Base-by-base conservation (phyloP, 2,797 vertebrate species). In the Sparus aurata region DNA sequence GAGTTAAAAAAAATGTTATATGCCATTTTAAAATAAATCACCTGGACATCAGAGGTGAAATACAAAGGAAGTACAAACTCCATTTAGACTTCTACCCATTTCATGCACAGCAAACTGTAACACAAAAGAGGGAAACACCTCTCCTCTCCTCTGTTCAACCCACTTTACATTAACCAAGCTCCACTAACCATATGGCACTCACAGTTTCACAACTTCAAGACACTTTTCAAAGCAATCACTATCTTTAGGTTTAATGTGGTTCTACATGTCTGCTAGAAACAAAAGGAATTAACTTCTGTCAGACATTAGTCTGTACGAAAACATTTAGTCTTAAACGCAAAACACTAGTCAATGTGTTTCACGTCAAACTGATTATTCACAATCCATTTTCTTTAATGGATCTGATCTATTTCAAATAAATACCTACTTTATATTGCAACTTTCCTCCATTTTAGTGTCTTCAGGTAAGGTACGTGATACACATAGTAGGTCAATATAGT, bases 1-100 rank as follows among this genome's bases (percentile, higher is more conserved):
- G 95, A 94, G 96, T 98, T 98, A 27, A 34, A 94, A 95, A 97
- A 99, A 98, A 98, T 96, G 96, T 95, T 95, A 95, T 93, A 95
- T 94, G 91, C 91, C 93, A 94, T 95, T 95, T 97, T 91, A 93
- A 95, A 97, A 96, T 95, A 93, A 96, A 95, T 96, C 95, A 95
- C 93, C 94, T 93, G 95, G 92, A 92, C 93, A 92, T 91, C 76
- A 86, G 94, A 96, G 94, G 95, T 90, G 95, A 89, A 75, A 87
- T 79, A 82, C 30, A 87, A 85, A 86, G 58, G 57, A 91, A 96
- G 96, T 96, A 96, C 91, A 96, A 96, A 96, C 85, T 84, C 69
- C 80, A 88, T 85, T 91, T 91, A 89, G 60, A 94, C 92, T 92
- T 90, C 87, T 71, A 94, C 87, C 89, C 92, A 89, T 91, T 93